These are phyloP conservation scores for Microctenopoma steveboyesi DNA, from an alignment of 2,797 vertebrate species.

Conservation along the genomic window DNA sequence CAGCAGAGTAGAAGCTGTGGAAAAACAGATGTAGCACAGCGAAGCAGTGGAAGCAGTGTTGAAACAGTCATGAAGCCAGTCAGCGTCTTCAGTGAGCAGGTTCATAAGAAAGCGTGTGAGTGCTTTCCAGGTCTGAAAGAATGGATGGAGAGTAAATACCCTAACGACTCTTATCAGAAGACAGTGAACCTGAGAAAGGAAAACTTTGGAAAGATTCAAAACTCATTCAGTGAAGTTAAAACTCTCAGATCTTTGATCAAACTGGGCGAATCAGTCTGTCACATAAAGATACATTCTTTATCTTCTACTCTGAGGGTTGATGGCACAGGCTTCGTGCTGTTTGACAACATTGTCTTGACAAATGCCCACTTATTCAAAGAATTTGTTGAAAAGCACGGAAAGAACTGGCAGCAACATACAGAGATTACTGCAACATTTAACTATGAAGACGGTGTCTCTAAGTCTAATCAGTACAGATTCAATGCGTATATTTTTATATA, in stretches of 20 bases:
- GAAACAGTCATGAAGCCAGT: accelerated
- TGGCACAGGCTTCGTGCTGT: constrained; percentile 55
- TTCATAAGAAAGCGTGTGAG: accelerated
- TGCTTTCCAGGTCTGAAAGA: not conserved
- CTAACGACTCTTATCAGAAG: accelerated
- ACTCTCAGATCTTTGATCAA: not conserved
- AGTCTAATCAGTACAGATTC: not conserved
- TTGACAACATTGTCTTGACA: constrained; percentile 38
- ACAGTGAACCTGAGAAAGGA: not conserved
- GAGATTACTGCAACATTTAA: not conserved
- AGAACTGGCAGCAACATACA: too few species aligned
- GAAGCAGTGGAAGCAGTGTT: not conserved
- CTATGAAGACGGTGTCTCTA: not conserved
- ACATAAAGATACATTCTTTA: not conserved
- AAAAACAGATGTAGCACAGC: not conserved
- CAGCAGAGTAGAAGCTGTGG: too few species aligned
- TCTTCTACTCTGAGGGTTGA: accelerated
- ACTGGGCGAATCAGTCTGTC: constrained; percentile 36
- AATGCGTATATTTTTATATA: accelerated
- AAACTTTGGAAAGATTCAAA: constrained; percentile 40
- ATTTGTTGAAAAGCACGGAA: accelerated
- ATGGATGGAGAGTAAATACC: constrained; percentile 24
- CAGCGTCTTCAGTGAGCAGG: accelerated
- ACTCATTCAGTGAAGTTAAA: constrained; percentile 41
- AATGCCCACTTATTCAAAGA: not conserved